These are phyloP conservation scores for Acleris emargana DNA, from an alignment of 2,888 invertebrate species.

Conservation along the genomic window DNA sequence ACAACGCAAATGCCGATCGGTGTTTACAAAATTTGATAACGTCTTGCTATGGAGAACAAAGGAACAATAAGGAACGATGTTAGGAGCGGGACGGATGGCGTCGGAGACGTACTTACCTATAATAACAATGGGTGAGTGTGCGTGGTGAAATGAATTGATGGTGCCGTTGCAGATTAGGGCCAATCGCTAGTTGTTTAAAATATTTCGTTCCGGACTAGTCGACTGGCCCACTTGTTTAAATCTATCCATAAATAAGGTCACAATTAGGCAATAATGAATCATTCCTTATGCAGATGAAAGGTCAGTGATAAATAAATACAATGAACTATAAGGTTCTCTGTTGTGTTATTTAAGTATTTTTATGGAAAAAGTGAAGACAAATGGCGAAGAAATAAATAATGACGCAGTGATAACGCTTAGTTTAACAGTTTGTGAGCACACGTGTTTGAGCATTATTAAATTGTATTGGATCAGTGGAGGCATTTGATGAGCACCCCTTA, in stretches of 20 bases:
- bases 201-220: too few relatives aligned
- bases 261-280: too few relatives aligned
- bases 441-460: constrained; percentile 22
- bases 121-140: constrained; percentile 52
- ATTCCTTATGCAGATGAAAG: too few relatives aligned
- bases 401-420: background rate
- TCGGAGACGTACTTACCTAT: background rate
- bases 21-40: constrained; percentile 71
- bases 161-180: background rate
- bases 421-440: constrained; percentile 2
- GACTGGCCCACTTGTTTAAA: background rate
- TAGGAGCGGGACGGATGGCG: background rate
- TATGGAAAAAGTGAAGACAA: background rate
- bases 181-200: background rate
- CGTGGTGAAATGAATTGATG: background rate
- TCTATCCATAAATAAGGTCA: background rate
- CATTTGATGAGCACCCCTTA: background rate
- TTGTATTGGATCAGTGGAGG: constrained; percentile 23
- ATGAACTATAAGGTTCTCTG: too few relatives aligned
- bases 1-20: constrained; percentile 60
- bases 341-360: too few relatives aligned
- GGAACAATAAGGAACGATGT: constrained; percentile 71
- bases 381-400: background rate
- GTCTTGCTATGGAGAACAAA: constrained; percentile 67
- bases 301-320: too few relatives aligned